phyloP scores from a whole-genome alignment of 2,113 vertebrate species.

The Colinus virginianus region DNA sequence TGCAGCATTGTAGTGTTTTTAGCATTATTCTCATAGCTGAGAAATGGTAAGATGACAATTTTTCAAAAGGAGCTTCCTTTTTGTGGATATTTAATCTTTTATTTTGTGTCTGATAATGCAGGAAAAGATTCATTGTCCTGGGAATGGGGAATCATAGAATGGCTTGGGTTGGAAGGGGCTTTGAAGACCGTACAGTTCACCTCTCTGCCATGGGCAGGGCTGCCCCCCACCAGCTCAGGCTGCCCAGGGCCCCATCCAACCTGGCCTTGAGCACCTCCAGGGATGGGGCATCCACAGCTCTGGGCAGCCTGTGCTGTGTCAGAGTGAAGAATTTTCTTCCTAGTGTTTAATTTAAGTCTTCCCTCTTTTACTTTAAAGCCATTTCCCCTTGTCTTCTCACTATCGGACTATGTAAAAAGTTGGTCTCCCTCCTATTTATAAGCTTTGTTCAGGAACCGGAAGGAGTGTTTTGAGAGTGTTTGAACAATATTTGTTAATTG shows the following conservation, averaged over 20 bases:
- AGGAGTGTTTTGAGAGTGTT: not conserved
- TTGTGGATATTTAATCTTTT: not conserved
- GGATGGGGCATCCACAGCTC: not conserved
- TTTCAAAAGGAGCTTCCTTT: not conserved
- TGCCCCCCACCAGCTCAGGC: no score
- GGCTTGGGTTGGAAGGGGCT: no score
- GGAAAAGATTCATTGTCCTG: not conserved
- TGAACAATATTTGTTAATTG: not conserved
- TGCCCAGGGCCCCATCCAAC: not conserved
- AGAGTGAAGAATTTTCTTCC: not conserved
- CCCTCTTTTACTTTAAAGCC: not conserved
- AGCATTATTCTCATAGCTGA: not conserved
- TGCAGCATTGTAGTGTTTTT: not conserved
- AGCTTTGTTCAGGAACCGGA: not conserved
- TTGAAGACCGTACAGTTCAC: no score
- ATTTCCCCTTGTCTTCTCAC: not conserved
- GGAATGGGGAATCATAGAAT: not conserved
- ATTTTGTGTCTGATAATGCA: not conserved
- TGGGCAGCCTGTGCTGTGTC: not conserved
- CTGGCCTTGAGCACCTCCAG: not conserved
- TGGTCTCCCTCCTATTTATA: not conserved
- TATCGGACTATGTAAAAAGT: not conserved
- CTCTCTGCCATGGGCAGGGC: no score
- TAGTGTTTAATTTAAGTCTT: not conserved
- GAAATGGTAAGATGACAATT: not conserved